Evolutionary conservation across 2,113 vertebrate genomes (phyloP).

Genomic region (Sapayoa aenigma): DNA sequence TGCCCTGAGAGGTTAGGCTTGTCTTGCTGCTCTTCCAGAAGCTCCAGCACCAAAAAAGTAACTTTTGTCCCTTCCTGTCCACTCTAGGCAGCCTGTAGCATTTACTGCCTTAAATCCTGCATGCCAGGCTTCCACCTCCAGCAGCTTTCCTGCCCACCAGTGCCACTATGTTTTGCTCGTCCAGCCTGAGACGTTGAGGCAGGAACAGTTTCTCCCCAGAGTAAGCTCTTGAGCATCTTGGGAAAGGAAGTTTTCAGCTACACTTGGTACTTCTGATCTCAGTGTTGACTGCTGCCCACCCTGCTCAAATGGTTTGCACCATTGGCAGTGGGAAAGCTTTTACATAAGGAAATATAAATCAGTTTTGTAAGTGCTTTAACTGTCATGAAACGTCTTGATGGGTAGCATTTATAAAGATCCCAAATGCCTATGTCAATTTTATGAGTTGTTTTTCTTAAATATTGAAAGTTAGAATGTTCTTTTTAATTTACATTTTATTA

Average conservation of each 20-base stretch:
- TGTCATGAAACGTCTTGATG: not conserved
- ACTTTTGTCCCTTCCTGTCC: not conserved
- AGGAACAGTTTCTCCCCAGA: not conserved
- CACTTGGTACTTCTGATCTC: not conserved
- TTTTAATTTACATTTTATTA: not conserved
- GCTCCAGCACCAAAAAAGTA: not conserved
- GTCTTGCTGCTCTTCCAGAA: not conserved
- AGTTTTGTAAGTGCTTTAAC: conserved; percentile 2
- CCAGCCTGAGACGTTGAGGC: not conserved
- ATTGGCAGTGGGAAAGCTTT: conserved; percentile 16
- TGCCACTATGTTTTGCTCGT: fast-evolving
- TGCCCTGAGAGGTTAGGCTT: not conserved
- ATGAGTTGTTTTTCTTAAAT: not conserved
- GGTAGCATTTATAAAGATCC: not conserved
- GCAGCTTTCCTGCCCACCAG: not conserved
- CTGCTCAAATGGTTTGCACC: not conserved
- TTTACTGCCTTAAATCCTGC: not conserved
- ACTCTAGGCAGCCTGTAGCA: not conserved
- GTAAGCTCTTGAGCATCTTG: not conserved
- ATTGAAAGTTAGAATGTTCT: not conserved
- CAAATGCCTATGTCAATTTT: not conserved
- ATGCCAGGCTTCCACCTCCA: not conserved
- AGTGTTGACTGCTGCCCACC: conserved; percentile 7
- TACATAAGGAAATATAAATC: conserved; percentile 1
- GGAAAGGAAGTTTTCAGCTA: not conserved